Evolutionary conservation across 1,140 invertebrate genomes (phyloP), one percentile per base, ranked within the genome.

Genomic region (Artemia franciscana): DNA sequence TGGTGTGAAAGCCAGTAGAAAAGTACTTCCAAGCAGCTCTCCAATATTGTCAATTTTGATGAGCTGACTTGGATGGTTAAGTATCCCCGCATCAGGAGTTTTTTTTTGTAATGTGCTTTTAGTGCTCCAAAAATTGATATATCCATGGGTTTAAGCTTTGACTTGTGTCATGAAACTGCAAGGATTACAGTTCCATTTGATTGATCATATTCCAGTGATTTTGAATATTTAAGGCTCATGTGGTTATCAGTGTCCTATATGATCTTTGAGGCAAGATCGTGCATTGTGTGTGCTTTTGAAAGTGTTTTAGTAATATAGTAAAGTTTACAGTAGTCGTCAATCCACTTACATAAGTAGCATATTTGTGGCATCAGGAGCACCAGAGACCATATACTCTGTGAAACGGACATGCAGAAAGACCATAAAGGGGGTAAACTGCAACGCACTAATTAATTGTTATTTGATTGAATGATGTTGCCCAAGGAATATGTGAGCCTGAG

Each of bases 311-410:
- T 18, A 63, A 65, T 3, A 56, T 51, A 12, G 58, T 21, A 63
- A 71, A 71, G 39, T 67, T 63, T 27, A 67, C 65, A 18, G 59
- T 60, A 21, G 62, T 70, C 67, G 70, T 71, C 70, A 68, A 72
- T 1, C 69, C 71, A 60, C 60, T 67, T 56, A 24, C 27, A 18
- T 63, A 57, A 5, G 62, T 18, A 9, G 57, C 18, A 12, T 62
- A 61, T 25, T 24, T 26, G 25, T 26, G 60, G 24, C 73, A 74
- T 21, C 68, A 25, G 57, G 75, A 12, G 70, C 74, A 68, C 72
- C 71, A 59, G 67, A 69, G 5, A 78, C 63, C 63, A 78, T 75
- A 65, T 74, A 66, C 23, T 74, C 69, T 26, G 71, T 66, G 64
- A 69, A 74, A 61, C 70, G 64, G 5, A 72, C 69, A 63, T 70